These are phyloP conservation scores for Drosophila kikkawai DNA, from an alignment of 1,140 invertebrate species.

Conservation along the genomic window DNA sequence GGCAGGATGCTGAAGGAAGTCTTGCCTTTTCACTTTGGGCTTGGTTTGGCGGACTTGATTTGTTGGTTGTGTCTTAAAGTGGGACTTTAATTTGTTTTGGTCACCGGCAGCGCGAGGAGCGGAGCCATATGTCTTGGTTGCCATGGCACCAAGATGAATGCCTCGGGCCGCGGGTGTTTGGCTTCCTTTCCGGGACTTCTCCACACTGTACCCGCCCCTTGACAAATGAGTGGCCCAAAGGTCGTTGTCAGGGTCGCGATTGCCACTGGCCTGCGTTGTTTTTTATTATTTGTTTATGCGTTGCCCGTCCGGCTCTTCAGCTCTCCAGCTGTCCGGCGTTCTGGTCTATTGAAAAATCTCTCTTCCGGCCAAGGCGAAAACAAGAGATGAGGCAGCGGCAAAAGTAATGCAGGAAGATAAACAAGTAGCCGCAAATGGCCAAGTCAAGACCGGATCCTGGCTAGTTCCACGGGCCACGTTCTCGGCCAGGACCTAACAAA, in stretches of 20 bases:
- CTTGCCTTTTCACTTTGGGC: conserved; percentile 12
- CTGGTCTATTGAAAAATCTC: conserved; percentile 77
- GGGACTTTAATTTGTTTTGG: conserved; percentile 77
- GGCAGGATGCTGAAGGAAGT: background rate
- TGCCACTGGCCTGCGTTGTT: conserved; percentile 26
- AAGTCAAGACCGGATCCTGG: conserved; percentile 13
- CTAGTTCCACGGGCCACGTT: background rate
- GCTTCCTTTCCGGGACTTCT: conserved; percentile 47
- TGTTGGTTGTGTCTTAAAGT: conserved; percentile 65
- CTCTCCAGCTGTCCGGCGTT: conserved; percentile 16
- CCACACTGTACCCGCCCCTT: conserved; percentile 31
- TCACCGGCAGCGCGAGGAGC: conserved; percentile 24
- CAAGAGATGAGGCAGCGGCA: conserved; percentile 14
- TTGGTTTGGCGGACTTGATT: conserved; percentile 55
- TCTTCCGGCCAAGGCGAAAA: conserved; percentile 10
- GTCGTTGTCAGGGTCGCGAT: conserved; percentile 77
- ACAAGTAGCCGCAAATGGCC: conserved; percentile 76
- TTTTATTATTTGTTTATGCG: conserved; percentile 81
- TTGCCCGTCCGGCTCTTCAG: conserved; percentile 52
- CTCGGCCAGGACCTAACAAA: conserved; percentile 72
- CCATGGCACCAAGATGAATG: conserved; percentile 31
- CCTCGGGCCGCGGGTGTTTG: conserved; percentile 36
- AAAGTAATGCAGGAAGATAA: conserved; percentile 64
- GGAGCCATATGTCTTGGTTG: conserved; percentile 63
- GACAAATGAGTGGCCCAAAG: conserved; percentile 76